Conservation (phyloP, 2,113 vertebrate species). For the Takifugu bimaculatus region DNA sequence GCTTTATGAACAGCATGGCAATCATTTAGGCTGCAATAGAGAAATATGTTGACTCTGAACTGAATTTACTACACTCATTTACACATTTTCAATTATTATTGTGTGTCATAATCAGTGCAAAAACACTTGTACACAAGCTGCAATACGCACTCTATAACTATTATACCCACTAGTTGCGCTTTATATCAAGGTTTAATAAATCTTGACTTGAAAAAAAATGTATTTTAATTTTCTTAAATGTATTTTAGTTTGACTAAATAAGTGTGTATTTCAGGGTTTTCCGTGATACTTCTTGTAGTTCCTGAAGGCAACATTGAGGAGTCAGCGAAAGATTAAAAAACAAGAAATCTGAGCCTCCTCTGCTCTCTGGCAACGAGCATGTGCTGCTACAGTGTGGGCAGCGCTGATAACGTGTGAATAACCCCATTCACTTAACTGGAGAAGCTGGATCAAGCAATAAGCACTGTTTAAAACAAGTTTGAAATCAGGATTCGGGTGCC, state of each 20-base stretch:
- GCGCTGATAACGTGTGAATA: conserved; percentile 52
- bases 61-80: too few relatives aligned
- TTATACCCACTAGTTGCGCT: too few relatives aligned
- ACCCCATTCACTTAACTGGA: conserved; percentile 20
- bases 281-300: background rate
- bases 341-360: conserved; percentile 60
- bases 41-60: too few relatives aligned
- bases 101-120: background rate
- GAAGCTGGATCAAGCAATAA: background rate
- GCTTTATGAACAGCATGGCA: too few relatives aligned
- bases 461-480: background rate
- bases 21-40: too few relatives aligned
- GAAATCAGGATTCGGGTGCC: conserved; percentile 33
- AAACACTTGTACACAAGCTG: background rate
- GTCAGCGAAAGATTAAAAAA: conserved; percentile 52
- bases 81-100: too few relatives aligned
- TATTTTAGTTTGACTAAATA: background rate
- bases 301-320: conserved; percentile 49
- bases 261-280: background rate
- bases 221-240: background rate
- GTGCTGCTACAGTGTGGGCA: conserved; percentile 42
- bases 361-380: conserved; percentile 45
- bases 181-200: too few relatives aligned
- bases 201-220: too few relatives aligned
- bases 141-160: too few relatives aligned